These are phyloP conservation scores for Colletes collaris DNA, from an alignment of 2,888 invertebrate species.

Conservation along the genomic window DNA sequence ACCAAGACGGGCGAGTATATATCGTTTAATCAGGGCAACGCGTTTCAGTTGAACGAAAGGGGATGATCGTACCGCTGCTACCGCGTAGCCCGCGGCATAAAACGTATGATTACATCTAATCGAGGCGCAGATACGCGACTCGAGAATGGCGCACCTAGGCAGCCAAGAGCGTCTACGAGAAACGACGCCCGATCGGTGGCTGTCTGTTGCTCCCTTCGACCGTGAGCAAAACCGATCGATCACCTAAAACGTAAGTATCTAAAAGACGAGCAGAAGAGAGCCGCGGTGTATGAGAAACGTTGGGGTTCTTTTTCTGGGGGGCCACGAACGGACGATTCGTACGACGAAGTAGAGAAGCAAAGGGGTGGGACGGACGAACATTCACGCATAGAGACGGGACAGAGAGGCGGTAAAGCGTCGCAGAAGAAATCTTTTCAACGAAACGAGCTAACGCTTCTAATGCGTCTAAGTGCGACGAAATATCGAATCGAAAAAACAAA, in stretches of 20 bases:
- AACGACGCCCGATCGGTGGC: constrained; percentile 9
- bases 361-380: constrained; percentile 18
- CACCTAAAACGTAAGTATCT: constrained; percentile 15
- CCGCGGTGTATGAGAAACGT: constrained; percentile 6
- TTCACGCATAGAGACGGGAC: constrained; percentile 19
- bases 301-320: too few relatives aligned
- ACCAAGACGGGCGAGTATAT: background rate
- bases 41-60: too few relatives aligned
- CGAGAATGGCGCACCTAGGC: constrained; percentile 13
- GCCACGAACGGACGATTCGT: constrained; percentile 9
- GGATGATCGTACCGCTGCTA: constrained; percentile 16
- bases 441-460: constrained; percentile 42
- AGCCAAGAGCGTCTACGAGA: background rate
- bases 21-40: too few relatives aligned
- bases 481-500: constrained; percentile 27
- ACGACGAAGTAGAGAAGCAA: constrained; percentile 23
- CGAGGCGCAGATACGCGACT: constrained; percentile 3
- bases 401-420: constrained; percentile 43
- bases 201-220: constrained; percentile 1
- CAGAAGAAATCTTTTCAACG: constrained; percentile 34
- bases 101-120: constrained; percentile 21
- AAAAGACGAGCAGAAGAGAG: constrained; percentile 16
- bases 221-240: background rate
- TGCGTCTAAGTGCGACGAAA: constrained; percentile 14
- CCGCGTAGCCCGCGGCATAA: constrained; percentile 15